phyloP scores from a whole-genome alignment of 2,797 vertebrate genomes.

The Lepilemur septentrionalis region DNA sequence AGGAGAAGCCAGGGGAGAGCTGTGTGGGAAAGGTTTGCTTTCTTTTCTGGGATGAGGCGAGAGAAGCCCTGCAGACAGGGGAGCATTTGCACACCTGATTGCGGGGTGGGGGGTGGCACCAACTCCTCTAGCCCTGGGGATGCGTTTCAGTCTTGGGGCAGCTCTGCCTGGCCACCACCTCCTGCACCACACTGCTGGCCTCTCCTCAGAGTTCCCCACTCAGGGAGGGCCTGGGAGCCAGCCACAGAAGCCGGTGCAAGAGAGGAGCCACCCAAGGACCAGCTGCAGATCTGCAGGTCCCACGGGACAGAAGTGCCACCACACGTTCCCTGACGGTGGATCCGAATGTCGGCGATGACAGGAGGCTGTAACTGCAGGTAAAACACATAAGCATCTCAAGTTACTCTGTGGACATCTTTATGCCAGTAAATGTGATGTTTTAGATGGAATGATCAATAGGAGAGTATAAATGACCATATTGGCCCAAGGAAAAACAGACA shows the following conservation, averaged over 20 bases:
- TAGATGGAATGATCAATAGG: neutral
- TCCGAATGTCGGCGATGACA: no score
- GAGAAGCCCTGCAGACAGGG: neutral
- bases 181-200: neutral
- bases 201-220: neutral
- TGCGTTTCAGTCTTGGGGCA: no score
- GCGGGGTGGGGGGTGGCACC: neutral
- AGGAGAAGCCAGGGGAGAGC: neutral
- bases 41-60: neutral
- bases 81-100: no score
- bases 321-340: no score
- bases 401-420: neutral
- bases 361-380: no score
- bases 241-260: no score
- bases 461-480: neutral
- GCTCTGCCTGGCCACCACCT: no score
- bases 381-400: neutral
- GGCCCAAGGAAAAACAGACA: neutral
- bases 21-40: neutral
- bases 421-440: neutral
- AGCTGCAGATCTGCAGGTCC: rapidly evolving
- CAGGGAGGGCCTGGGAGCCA: neutral
- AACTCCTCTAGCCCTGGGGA: neutral
- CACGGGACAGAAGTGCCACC: no score
- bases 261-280: no score